Conservation (phyloP, 2,113 vertebrate species). For the Hippocampus guttulatus region DNA sequence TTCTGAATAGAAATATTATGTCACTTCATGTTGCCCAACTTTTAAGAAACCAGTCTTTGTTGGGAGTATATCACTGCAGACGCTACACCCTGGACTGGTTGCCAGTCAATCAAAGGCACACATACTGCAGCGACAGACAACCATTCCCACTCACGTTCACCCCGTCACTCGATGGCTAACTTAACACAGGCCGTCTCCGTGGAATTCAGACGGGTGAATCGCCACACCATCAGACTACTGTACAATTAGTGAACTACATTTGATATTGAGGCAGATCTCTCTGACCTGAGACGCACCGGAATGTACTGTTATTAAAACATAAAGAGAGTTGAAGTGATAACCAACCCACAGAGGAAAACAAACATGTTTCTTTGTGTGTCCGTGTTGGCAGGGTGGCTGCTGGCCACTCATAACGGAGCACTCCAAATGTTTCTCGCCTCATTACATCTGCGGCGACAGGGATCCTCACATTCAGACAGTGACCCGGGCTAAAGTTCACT, state of each 20-base stretch:
- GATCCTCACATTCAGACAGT: conserved; percentile 42
- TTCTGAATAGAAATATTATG: too few species aligned
- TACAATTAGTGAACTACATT: neutral
- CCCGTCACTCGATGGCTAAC: too few species aligned
- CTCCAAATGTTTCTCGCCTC: conserved; percentile 56
- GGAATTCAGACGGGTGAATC: neutral
- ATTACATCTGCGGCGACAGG: conserved; percentile 54
- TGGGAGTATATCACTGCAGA: too few species aligned
- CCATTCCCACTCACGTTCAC: too few species aligned
- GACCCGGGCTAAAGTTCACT: conserved; percentile 58
- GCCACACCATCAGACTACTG: too few species aligned
- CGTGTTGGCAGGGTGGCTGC: conserved; percentile 27
- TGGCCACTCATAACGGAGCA: conserved; percentile 43
- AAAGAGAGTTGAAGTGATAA: neutral
- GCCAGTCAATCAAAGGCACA: too few species aligned
- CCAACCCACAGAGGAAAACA: conserved; percentile 16
- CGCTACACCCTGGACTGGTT: too few species aligned
- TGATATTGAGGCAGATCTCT: neutral
- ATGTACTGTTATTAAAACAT: neutral
- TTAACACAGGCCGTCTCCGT: neutral
- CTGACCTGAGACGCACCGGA: neutral
- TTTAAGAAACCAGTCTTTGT: too few species aligned
- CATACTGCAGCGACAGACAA: too few species aligned
- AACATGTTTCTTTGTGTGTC: conserved; percentile 22
- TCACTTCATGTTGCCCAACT: too few species aligned